These are phyloP conservation scores for Bufo bufo DNA, from an alignment of 2,113 vertebrate genomes.

Conservation along the genomic window DNA sequence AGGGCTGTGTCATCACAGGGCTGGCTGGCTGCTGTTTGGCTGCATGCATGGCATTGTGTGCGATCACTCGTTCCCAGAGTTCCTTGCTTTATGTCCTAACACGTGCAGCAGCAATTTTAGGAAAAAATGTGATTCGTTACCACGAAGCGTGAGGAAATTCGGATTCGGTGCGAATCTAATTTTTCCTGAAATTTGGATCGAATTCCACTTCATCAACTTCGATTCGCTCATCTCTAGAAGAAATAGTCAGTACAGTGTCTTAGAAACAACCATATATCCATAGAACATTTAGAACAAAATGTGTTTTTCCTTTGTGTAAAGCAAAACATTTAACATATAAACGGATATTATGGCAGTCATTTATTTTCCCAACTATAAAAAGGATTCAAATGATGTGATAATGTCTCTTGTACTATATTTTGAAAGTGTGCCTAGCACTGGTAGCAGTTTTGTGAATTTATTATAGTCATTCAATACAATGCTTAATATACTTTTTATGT, in stretches of 20 bases:
- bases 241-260: not conserved
- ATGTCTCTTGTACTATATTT: slow-evolving; percentile 12
- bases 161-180: too few relatives aligned
- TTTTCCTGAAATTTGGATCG: too few relatives aligned
- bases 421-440: slow-evolving; percentile 15
- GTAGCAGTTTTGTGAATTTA: slow-evolving; percentile 12
- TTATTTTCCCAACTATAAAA: slow-evolving; percentile 40
- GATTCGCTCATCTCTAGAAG: too few relatives aligned
- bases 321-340: slow-evolving; percentile 43
- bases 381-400: slow-evolving; percentile 26
- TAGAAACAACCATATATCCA: not conserved
- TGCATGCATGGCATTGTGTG: too few relatives aligned
- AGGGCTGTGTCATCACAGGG: too few relatives aligned
- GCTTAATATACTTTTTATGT: slow-evolving; percentile 49
- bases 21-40: too few relatives aligned
- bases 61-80: too few relatives aligned
- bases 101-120: too few relatives aligned
- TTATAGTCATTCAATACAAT: slow-evolving; percentile 43
- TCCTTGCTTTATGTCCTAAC: too few relatives aligned
- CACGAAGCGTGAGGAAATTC: too few relatives aligned
- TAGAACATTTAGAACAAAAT: not conserved
- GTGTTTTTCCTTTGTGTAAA: not conserved
- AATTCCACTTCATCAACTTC: too few relatives aligned
- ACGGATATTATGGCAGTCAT: slow-evolving; percentile 15
- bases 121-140: too few relatives aligned